Base-by-base conservation (phyloP, 1,140 invertebrate species). In the Acromyrmex echinatior region DNA sequence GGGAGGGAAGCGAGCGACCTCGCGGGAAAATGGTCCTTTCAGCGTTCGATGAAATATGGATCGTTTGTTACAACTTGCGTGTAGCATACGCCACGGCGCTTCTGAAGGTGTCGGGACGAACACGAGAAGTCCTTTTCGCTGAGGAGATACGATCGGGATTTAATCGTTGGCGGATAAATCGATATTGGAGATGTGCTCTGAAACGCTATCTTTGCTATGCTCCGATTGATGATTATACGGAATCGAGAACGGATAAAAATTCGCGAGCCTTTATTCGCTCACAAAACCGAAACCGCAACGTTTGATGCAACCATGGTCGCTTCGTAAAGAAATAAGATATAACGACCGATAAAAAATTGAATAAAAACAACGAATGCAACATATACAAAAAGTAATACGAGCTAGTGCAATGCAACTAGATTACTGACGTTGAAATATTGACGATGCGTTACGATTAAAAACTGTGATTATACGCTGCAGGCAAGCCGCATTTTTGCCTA, bases 1-100 rank as follows among this genome's bases (percentile, higher is more conserved):
- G 12, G 21, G 25, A 25, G 25, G 3, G n/a, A 66, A 71, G 79
- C 79, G 49, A 81, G 35, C 68, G 49, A 81, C 53, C 80, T 25
- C 80, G 80, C 80, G 80, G 39, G 70, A 84, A 84, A 76, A 84
- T 62, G 70, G 80, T 84, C 58, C 70, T 84, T 84, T 84, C 70
- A 58, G 70, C 56, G 14, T 35, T 45, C 80, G 25, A 60, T 84
- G 70, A 84, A 84, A 84, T 76, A 84, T 84, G 80, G 39, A 84
- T 76, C 80, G 70, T 84, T 62, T 62, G 56, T 76, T 74, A 84
- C 56, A 84, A 84, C 80, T 81, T 71, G 79, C 79, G 80, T 84
- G 58, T 74, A 60, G 71, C 80, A 39, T 76, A 60, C 53, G 66
- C 35, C 16, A n/a, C n/a, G 16, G 39, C 80, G 70, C 39, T 58